Conservation (phyloP, 2,797 vertebrate genomes). For the Acipenser transmontanus region DNA sequence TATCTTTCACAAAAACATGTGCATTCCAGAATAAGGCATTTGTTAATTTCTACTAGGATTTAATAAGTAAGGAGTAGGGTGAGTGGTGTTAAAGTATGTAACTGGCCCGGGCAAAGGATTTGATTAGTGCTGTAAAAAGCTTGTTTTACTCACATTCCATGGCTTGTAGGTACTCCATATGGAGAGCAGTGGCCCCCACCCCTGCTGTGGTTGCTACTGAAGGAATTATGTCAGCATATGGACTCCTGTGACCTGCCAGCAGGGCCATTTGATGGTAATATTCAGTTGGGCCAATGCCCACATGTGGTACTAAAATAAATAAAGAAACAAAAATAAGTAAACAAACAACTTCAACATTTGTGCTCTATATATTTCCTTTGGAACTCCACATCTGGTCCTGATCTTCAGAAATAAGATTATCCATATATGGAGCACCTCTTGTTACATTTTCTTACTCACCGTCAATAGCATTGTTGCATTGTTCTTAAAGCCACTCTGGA, state of each 20-base stretch:
- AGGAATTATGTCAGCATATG: conserved; percentile 85
- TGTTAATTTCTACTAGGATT: too few species aligned
- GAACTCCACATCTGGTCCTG: too few species aligned
- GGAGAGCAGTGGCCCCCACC: conserved; percentile 66
- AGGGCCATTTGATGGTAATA: conserved; percentile 98
- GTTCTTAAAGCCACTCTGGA: not conserved
- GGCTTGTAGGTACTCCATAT: conserved; percentile 95
- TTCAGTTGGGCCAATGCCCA: conserved; percentile 86
- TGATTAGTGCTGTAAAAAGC: not conserved
- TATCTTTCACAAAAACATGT: too few species aligned
- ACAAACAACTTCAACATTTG: not conserved
- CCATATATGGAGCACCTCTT: conserved; percentile 35
- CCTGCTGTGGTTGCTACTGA: conserved; percentile 73
- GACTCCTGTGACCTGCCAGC: conserved; percentile 85
- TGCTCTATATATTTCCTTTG: too few species aligned
- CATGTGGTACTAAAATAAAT: conserved; percentile 62
- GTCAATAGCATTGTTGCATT: not conserved
- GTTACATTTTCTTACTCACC: conserved; percentile 8
- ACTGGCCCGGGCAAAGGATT: too few species aligned
- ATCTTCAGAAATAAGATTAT: too few species aligned
- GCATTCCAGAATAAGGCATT: too few species aligned
- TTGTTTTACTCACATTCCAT: conserved; percentile 82
- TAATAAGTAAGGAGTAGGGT: too few species aligned
- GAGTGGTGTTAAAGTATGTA: too few species aligned
- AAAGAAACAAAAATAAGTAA: conserved; percentile 10